Evolutionary conservation across 2,888 invertebrate genomes (phyloP).

Genomic region (Noctuana brunneofusca): DNA sequence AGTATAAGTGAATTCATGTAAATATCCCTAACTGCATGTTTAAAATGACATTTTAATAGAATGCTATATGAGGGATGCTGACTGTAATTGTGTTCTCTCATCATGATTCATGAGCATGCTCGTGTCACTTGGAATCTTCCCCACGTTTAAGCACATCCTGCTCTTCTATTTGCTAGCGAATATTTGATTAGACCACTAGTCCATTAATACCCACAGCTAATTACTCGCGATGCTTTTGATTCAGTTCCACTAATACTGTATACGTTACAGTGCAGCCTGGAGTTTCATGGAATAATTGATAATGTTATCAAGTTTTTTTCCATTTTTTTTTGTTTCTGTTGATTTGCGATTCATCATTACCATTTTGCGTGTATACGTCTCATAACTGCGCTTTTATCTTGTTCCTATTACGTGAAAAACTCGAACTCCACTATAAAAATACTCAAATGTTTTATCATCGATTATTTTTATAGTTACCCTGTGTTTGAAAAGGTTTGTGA

Average conservation of each 20-base stretch:
- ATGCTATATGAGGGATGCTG: background rate
- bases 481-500: background rate
- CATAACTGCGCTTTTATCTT: too few relatives aligned
- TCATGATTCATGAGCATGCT: conserved; percentile 10
- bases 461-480: too few relatives aligned
- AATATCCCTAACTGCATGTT: background rate
- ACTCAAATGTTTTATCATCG: too few relatives aligned
- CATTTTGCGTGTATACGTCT: too few relatives aligned
- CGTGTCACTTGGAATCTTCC: background rate
- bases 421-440: too few relatives aligned
- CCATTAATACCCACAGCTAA: background rate
- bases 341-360: too few relatives aligned
- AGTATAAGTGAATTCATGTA: background rate
- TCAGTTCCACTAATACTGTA: too few relatives aligned
- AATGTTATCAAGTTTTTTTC: too few relatives aligned
- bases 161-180: background rate
- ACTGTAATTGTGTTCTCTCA: background rate
- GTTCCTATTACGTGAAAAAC: too few relatives aligned
- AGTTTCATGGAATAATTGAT: background rate
- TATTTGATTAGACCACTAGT: background rate
- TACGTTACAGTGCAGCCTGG: background rate
- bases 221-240: too few relatives aligned
- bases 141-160: background rate
- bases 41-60: conserved; percentile 3
- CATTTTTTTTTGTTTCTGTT: too few relatives aligned